These are phyloP conservation scores for Podarcis lilfordi DNA, from an alignment of 2,797 vertebrate genomes.

Conservation along the genomic window DNA sequence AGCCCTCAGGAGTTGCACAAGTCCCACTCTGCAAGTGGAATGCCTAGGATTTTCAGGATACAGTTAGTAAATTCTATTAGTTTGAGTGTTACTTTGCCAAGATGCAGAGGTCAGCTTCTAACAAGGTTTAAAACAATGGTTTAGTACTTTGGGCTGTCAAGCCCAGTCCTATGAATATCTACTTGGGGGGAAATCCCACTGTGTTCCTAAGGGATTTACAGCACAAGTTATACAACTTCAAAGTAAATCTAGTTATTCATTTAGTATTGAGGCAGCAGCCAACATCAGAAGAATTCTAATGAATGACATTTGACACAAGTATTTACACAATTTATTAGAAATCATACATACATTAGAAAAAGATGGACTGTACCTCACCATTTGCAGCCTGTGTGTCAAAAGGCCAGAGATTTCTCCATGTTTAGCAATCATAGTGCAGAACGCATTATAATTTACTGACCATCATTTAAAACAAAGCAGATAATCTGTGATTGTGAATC, in stretches of 20 bases:
- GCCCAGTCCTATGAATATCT: neutral
- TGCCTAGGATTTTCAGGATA: neutral
- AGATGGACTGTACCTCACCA: conserved; percentile 77
- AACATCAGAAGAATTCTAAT: conserved; percentile 45
- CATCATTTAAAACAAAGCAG: conserved; percentile 56
- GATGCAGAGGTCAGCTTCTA: neutral
- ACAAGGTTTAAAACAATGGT: neutral
- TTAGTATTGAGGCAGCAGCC: neutral
- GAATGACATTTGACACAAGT: conserved; percentile 56
- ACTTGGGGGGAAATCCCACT: neutral
- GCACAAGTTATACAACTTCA: neutral
- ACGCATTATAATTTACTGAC: conserved; percentile 69
- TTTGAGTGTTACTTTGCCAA: neutral
- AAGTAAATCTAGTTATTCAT: neutral
- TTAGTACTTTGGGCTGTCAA: neutral
- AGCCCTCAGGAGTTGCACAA: neutral
- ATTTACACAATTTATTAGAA: conserved; percentile 83
- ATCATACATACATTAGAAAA: conserved; percentile 73
- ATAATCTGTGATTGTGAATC: conserved; percentile 59
- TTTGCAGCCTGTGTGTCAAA: conserved; percentile 62
- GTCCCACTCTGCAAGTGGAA: neutral
- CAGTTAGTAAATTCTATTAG: neutral
- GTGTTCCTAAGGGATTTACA: neutral
- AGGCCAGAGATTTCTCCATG: conserved; percentile 43
- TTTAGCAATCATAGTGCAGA: conserved; percentile 73